Evolutionary conservation across 2,888 invertebrate genomes (phyloP).

Genomic region (Nephrotoma appendiculata): DNA sequence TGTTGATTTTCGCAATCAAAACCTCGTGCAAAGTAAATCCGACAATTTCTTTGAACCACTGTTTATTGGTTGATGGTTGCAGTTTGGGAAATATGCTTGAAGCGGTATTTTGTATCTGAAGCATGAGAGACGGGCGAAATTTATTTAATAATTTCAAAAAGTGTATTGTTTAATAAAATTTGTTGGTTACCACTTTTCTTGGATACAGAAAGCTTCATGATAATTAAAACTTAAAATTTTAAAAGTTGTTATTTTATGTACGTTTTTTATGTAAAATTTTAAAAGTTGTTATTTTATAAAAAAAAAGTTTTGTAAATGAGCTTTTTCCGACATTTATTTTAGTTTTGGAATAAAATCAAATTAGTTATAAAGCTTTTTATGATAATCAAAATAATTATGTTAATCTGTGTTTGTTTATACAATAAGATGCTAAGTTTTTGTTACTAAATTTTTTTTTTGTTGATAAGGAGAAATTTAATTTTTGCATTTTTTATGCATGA

Average conservation of each 20-base stretch:
- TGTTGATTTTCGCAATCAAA: not conserved
- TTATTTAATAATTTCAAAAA: not conserved
- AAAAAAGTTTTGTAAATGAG: not conserved
- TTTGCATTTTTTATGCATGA: no score
- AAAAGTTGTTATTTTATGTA: not conserved
- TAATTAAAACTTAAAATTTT: not conserved
- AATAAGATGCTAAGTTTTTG: not conserved
- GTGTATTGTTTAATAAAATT: not conserved
- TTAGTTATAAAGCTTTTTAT: not conserved
- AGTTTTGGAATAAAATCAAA: not conserved
- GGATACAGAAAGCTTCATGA: not conserved
- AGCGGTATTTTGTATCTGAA: not conserved
- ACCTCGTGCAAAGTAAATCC: not conserved
- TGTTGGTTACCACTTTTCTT: not conserved
- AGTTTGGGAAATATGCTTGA: not conserved
- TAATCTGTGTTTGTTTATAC: not conserved
- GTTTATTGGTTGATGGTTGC: not conserved
- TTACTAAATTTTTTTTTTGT: not conserved
- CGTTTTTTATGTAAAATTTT: no score
- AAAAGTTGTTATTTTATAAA: not conserved
- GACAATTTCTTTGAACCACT: not conserved
- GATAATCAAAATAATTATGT: not conserved
- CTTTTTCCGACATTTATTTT: not conserved
- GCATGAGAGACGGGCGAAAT: no score
- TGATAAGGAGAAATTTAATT: no score